Evolutionary conservation across 2,888 invertebrate genomes (phyloP).

Genomic region (Oasisia sp.): DNA sequence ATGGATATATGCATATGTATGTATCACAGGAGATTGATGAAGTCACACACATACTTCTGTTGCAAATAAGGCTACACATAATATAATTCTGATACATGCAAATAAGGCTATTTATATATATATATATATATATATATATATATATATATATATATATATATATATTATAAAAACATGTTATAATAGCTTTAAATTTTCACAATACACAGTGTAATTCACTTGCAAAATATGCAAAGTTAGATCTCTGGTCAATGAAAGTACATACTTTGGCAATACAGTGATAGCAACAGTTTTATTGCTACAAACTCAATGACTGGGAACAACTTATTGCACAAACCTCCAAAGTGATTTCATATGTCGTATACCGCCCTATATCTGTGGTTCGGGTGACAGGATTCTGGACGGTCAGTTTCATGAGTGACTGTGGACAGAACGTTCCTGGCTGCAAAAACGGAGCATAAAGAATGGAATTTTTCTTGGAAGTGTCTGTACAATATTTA

Average conservation of each 20-base stretch:
- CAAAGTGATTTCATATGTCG: not conserved
- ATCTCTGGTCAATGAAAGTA: not conserved
- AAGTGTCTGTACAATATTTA: too few species aligned
- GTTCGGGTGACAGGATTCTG: not conserved
- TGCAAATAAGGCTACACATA: too few species aligned
- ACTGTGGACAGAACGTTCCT: not conserved
- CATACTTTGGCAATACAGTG: not conserved
- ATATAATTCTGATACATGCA: too few species aligned
- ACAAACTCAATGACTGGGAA: not conserved
- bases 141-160: not conserved
- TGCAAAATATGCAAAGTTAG: not conserved
- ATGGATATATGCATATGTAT: too few species aligned
- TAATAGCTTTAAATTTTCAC: not conserved
- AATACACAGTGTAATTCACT: not conserved
- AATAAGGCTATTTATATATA: too few species aligned
- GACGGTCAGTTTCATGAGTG: slow-evolving; percentile 2
- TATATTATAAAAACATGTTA: not conserved
- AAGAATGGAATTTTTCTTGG: too few species aligned
- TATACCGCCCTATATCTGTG: not conserved
- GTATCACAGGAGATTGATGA: too few species aligned
- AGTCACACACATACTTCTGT: too few species aligned
- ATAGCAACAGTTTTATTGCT: not conserved
- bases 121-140: too few species aligned
- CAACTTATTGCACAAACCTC: not conserved
- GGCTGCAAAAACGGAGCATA: not conserved